phyloP scores from a whole-genome alignment of 2,113 vertebrate genomes.

The Sinocyclocheilus grahami region DNA sequence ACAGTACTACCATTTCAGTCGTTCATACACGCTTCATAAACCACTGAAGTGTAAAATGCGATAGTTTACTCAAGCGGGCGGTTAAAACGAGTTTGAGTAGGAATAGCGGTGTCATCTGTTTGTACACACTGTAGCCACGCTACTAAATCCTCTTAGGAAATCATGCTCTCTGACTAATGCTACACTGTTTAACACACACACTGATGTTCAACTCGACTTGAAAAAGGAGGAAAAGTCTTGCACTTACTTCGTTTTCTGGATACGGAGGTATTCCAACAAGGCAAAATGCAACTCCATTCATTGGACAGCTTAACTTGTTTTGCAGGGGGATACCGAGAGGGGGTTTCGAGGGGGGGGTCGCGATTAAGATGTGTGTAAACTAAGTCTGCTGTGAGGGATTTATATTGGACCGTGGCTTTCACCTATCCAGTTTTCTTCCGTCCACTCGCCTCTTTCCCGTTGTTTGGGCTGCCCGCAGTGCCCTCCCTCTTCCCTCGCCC shows the following conservation, averaged over 20 bases:
- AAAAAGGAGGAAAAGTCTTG: neutral
- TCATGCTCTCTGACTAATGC: conserved; percentile 69
- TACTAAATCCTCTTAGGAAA: conserved; percentile 77
- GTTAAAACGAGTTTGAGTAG: neutral
- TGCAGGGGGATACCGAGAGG: conserved; percentile 40
- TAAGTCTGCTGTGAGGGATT: neutral
- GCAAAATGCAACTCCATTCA: conserved; percentile 99
- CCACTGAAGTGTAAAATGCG: neutral
- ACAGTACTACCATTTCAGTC: neutral
- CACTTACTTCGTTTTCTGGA: conserved; percentile 80
- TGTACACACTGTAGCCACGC: conserved; percentile 61
- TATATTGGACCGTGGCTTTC: conserved; percentile 24
- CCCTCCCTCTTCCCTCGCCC: conserved; percentile 62
- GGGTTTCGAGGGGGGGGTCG: neutral
- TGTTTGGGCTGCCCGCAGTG: conserved; percentile 64
- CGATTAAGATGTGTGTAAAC: neutral
- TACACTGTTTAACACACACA: conserved; percentile 24
- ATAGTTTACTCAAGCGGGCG: neutral
- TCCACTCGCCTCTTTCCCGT: conserved; percentile 60
- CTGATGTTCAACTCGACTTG: neutral
- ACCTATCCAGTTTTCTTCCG: conserved; percentile 65
- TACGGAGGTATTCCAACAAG: conserved; percentile 96
- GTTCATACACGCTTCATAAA: neutral
- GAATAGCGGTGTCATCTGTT: conserved; percentile 33
- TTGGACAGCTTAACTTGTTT: conserved; percentile 77